Base-by-base conservation (phyloP, 1,140 invertebrate genomes). In the Galleria mellonella region DNA sequence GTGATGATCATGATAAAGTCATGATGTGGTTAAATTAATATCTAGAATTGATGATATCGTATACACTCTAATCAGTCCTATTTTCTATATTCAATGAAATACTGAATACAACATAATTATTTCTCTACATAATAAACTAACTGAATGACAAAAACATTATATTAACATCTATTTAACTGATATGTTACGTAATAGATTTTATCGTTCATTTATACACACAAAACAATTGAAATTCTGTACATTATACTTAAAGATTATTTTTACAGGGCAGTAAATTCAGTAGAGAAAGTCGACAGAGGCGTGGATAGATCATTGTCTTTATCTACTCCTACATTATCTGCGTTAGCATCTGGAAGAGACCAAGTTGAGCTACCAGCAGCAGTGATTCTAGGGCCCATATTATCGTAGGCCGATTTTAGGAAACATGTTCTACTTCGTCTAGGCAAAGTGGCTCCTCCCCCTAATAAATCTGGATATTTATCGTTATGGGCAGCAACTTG, bases 361-460 rank as follows among this genome's bases (percentile, higher is more conserved):
- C 94, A 90, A 3, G 91, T 94, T 11, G 94, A 96, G 64, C 90
- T 91, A 57, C 94, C 94, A 52, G 93, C 93, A 8, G 94, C 94
- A 1, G 94, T 96, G 8, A 95, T 93, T 53, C 94, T 88, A 31
- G 93, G 92, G 0, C 94, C 94, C 91, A 96, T 94, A 76, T 95
- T 96, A 79, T 97, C 95, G 71, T 96, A 96, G 11, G 91, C 88
- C 23, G 91, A 89, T 17, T 85, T 81, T 10, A 81, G 55, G 54
- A 78, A 77, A 58, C 77, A 81, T 1, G 81, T 77, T 12, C 66
- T 67, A 60, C 71, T 81, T 33, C 76, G 52, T 36, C 68, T 63
- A 7, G 78, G 78, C 33, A 79, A 47, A 0, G 77, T 77, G 4
- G 72, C 47, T 0, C 74, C 79, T 47, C 74, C 72, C 32, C 88